phyloP scores from a whole-genome alignment of 2,888 invertebrate species.

The Holacanthella duospinosa region DNA sequence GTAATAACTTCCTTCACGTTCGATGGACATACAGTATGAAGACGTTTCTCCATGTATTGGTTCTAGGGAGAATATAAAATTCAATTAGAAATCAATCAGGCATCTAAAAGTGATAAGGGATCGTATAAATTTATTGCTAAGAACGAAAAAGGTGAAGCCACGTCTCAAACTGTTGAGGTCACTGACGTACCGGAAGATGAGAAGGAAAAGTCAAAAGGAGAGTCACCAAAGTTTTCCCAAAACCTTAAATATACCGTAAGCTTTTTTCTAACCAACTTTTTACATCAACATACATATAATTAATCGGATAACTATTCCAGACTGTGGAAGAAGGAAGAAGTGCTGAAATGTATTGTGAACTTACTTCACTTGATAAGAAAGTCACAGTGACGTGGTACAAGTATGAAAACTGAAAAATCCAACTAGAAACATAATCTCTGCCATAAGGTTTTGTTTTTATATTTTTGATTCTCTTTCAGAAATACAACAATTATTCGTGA shows the following conservation, averaged over 20 bases:
- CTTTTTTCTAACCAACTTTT: too few relatives aligned
- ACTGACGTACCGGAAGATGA: slow-evolving; percentile 67
- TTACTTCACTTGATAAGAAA: slow-evolving; percentile 65
- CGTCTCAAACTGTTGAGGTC: slow-evolving; percentile 76
- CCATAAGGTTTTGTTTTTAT: neutral
- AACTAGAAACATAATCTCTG: neutral
- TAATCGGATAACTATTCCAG: slow-evolving; percentile 42
- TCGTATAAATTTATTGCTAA: slow-evolving; percentile 80
- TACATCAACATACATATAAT: neutral
- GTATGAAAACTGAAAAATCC: slow-evolving; percentile 44
- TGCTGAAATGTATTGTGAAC: slow-evolving; percentile 63
- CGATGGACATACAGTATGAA: neutral
- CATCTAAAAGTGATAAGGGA: slow-evolving; percentile 70
- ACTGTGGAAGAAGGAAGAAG: slow-evolving; percentile 61
- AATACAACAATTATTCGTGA: slow-evolving; percentile 61
- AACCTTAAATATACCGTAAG: slow-evolving; percentile 65
- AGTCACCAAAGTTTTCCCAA: slow-evolving; percentile 68
- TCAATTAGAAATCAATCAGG: slow-evolving; percentile 78
- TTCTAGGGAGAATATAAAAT: slow-evolving; percentile 74
- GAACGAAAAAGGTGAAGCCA: slow-evolving; percentile 86
- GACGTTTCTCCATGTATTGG: slow-evolving; percentile 17
- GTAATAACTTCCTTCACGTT: slow-evolving; percentile 44
- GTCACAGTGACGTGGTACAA: slow-evolving; percentile 77
- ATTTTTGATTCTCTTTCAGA: slow-evolving; percentile 39
- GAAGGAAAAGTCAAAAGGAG: slow-evolving; percentile 52